These are phyloP conservation scores for Polymixis flavicincta DNA, from an alignment of 2,888 invertebrate genomes.

Conservation along the genomic window DNA sequence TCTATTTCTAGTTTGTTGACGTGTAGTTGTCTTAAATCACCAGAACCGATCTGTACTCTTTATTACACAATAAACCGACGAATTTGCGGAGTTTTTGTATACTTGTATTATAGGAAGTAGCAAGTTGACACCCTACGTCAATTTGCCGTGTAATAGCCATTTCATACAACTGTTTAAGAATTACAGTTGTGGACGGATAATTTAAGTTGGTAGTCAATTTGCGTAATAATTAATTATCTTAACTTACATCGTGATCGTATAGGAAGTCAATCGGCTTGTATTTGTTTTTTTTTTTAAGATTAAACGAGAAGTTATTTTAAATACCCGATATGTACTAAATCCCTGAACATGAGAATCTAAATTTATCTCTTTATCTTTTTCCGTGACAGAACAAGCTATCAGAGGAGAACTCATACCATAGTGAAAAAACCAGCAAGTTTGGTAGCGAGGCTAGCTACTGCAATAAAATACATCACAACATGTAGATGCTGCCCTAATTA, in stretches of 20 bases:
- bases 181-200: no score
- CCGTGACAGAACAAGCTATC: neutral
- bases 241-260: neutral
- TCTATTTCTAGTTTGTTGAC: slow-evolving; percentile 60
- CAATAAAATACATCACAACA: neutral
- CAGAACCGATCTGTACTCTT: slow-evolving; percentile 47
- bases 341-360: neutral
- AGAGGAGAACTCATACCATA: neutral
- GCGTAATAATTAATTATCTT: neutral
- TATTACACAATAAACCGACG: slow-evolving; percentile 43
- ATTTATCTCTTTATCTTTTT: neutral
- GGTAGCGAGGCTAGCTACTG: neutral
- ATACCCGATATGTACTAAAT: neutral
- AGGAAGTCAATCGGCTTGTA: neutral
- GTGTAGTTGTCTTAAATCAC: slow-evolving; percentile 51
- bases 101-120: no score
- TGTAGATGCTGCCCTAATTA: neutral
- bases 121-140: no score
- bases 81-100: slow-evolving; percentile 16
- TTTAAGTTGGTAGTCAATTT: neutral
- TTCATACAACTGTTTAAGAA: no score
- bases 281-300: neutral
- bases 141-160: no score
- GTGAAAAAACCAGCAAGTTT: neutral
- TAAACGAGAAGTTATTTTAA: neutral